Evolutionary conservation across 2,888 invertebrate genomes (phyloP).

Genomic region (Drosophila mulleri): DNA sequence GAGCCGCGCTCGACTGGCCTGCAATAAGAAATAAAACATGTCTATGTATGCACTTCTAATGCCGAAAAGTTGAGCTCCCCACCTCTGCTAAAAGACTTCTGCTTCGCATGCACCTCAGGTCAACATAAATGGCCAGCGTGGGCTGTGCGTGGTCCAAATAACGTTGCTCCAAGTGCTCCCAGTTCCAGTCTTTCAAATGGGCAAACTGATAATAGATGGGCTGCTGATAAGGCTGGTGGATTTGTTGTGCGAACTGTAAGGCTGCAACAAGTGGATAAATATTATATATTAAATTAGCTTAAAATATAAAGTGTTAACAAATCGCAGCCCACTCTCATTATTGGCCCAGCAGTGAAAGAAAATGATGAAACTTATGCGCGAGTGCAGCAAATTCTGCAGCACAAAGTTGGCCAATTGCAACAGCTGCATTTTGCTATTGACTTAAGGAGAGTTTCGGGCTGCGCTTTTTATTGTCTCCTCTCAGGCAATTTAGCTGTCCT

Average conservation of each 20-base stretch:
- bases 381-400: conserved; percentile 65
- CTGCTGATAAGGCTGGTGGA: conserved; percentile 41
- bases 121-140: conserved; percentile 72
- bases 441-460: neutral
- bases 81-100: conserved; percentile 54
- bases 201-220: conserved; percentile 63
- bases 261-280: conserved; percentile 22
- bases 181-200: conserved; percentile 40
- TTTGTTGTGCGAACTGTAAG: conserved; percentile 48
- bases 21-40: neutral
- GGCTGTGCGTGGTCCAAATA: conserved; percentile 60
- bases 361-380: conserved; percentile 55
- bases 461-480: conserved; percentile 47
- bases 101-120: conserved; percentile 67
- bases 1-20: conserved; percentile 73
- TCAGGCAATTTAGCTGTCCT: conserved; percentile 51
- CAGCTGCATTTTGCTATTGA: conserved; percentile 50
- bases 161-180: conserved; percentile 49
- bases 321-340: conserved; percentile 52
- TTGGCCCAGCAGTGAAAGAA: conserved; percentile 74
- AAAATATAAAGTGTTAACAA: no score
- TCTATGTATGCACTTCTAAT: neutral
- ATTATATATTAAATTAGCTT: neutral
- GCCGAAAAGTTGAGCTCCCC: neutral
- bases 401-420: conserved; percentile 68